Percentiles rank a stretch among this genome's conserved stretches.
These are phyloP conservation scores for Cottoperca gobio DNA, from an alignment of 2,797 vertebrate genomes.

Conservation along the genomic window DNA sequence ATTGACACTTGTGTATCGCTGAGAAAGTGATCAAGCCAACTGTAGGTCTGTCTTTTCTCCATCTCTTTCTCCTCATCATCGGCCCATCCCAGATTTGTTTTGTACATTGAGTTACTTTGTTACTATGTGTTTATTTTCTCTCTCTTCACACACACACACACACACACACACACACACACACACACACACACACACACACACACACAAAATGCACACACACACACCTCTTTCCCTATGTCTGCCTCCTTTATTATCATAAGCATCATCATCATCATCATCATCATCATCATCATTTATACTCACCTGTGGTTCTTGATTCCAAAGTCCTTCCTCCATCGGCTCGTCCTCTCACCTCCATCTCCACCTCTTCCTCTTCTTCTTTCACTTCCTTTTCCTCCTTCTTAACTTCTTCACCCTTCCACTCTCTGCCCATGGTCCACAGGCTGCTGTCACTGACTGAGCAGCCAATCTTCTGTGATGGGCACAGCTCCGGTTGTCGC, in stretches of 20 bases:
- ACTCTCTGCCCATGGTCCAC: constrained; percentile 65
- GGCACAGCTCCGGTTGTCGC: constrained; percentile 61
- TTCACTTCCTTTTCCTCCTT: constrained; percentile 54
- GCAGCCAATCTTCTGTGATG: constrained; percentile 73
- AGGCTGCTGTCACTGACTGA: constrained; percentile 77
- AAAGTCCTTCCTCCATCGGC: constrained; percentile 85
- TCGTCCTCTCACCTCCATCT: constrained; percentile 74
- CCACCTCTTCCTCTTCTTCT: constrained; percentile 42
- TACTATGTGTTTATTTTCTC: constrained; percentile 31
- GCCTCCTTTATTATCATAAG: background rate
- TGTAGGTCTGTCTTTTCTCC: constrained; percentile 23
- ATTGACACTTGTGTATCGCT: constrained; percentile 40
- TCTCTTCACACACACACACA: too few species aligned
- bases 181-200: background rate
- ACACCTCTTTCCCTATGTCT: background rate
- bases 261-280: constrained; percentile 5
- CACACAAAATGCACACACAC: background rate
- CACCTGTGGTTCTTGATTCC: constrained; percentile 83
- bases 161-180: background rate
- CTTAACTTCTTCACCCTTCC: constrained; percentile 54
- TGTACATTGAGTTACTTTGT: constrained; percentile 14
- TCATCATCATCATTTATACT: constrained; percentile 49
- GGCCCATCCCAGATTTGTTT: constrained; percentile 28
- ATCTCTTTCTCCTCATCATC: constrained; percentile 36
- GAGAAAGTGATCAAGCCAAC: constrained; percentile 23